Percentiles rank a stretch among this genome's conserved stretches.
Conservation (phyloP, 1,140 invertebrate species). For the Apis laboriosa region DNA sequence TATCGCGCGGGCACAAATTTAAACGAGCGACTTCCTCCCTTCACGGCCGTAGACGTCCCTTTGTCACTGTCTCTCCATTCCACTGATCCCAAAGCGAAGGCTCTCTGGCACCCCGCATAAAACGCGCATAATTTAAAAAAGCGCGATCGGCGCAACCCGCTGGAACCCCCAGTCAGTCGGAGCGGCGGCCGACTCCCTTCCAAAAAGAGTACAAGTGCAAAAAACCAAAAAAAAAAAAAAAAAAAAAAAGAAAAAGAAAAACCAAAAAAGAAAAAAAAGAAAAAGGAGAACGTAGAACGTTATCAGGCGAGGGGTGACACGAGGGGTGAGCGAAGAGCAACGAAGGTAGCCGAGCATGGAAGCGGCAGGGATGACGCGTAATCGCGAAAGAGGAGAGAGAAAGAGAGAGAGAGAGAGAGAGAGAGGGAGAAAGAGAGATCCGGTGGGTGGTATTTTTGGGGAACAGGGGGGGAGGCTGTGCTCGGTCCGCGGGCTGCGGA, state of each 20-base stretch:
- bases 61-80: not conserved
- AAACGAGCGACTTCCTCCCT: not conserved
- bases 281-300: not conserved
- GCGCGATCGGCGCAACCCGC: conserved; percentile 1
- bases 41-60: not conserved
- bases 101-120: not conserved
- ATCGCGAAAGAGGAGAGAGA: conserved; percentile 38
- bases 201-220: too few relatives aligned
- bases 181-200: too few relatives aligned
- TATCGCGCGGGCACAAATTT: not conserved
- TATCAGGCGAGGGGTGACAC: conserved; percentile 17
- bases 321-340: not conserved
- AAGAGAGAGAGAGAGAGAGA: conserved; percentile 6
- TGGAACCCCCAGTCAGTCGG: not conserved
- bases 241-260: not conserved
- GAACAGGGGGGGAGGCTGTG: not conserved
- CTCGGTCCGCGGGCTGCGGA: conserved; percentile 42
- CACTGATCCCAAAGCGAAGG: too few relatives aligned
- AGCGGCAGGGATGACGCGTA: conserved; percentile 33
- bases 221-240: not conserved
- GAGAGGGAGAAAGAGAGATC: not conserved
- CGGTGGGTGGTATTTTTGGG: conserved; percentile 65
- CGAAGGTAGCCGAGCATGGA: conserved; percentile 10
- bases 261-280: not conserved
- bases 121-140: conserved; percentile 36